These are phyloP conservation scores for Timema cristinae DNA, from an alignment of 2,888 invertebrate species.

Conservation along the genomic window DNA sequence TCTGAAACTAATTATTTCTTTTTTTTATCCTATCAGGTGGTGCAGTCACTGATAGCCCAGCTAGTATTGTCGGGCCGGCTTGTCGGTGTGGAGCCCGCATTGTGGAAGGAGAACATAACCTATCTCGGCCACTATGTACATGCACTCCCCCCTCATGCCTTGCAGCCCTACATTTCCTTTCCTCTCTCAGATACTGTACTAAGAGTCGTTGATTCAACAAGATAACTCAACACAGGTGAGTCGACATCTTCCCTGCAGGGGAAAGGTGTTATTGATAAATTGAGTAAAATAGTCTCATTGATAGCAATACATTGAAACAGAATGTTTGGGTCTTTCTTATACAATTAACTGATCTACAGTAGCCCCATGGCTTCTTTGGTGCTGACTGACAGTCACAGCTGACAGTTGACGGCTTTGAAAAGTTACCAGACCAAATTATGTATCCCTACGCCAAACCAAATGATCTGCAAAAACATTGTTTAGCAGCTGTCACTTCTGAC, in stretches of 20 bases:
- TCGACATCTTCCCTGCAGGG: background rate
- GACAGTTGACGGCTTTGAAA: too few relatives aligned
- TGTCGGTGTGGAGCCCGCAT: background rate
- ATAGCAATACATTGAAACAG: background rate
- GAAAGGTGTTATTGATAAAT: background rate
- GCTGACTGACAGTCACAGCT: too few relatives aligned
- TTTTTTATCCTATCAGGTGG: constrained; percentile 13
- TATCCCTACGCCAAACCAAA: too few relatives aligned
- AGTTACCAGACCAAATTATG: too few relatives aligned
- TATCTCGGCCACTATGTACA: constrained; percentile 21
- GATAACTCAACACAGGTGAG: constrained; percentile 26
- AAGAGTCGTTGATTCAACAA: constrained; percentile 25
- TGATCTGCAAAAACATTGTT: too few relatives aligned
- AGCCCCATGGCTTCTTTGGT: too few relatives aligned
- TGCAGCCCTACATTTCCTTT: constrained; percentile 11
- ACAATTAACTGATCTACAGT: too few relatives aligned
- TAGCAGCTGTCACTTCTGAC: too few relatives aligned
- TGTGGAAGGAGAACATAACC: constrained; percentile 17
- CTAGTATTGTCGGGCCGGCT: constrained; percentile 11
- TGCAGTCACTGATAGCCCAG: constrained; percentile 24
- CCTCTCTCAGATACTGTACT: constrained; percentile 14
- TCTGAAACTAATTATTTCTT: too few relatives aligned
- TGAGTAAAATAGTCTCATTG: background rate
- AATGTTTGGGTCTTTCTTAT: too few relatives aligned
- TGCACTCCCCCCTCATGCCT: constrained; percentile 12